Conservation (phyloP, 2,888 invertebrate species). For the Macaria notata region DNA sequence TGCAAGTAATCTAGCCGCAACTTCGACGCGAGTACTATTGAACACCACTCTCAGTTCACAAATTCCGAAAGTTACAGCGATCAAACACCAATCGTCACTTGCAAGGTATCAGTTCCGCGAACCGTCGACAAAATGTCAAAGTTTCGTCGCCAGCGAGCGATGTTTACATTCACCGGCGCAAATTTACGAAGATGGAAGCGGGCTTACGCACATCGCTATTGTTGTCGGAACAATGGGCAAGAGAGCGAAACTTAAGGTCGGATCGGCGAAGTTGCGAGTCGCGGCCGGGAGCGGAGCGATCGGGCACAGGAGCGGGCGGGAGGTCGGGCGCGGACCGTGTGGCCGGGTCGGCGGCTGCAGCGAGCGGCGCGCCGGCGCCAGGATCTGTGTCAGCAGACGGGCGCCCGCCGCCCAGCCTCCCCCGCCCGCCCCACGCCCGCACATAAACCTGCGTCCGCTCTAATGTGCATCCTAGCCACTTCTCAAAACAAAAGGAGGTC, state of each 20-base stretch:
- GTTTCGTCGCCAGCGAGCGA: conserved; percentile 46
- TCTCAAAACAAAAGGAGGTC: conserved; percentile 1
- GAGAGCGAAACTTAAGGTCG: conserved; percentile 35
- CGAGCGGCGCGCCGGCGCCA: conserved; percentile 78
- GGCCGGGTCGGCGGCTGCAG: conserved; percentile 62
- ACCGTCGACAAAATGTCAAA: conserved; percentile 28
- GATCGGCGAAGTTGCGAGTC: conserved; percentile 40
- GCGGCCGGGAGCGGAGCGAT: conserved; percentile 36
- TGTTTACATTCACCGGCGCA: conserved; percentile 60
- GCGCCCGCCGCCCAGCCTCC: conserved; percentile 56
- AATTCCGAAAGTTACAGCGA: conserved; percentile 21
- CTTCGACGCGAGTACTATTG: neutral
- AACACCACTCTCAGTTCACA: conserved; percentile 12
- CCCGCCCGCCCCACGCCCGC: conserved; percentile 50
- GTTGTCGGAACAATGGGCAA: conserved; percentile 60
- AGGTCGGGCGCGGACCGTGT: conserved; percentile 74
- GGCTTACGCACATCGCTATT: conserved; percentile 65
- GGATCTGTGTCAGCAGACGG: conserved; percentile 75
- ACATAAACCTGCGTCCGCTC: conserved; percentile 17
- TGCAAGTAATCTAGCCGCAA: conserved; percentile 8
- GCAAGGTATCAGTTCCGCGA: conserved; percentile 21
- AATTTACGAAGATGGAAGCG: conserved; percentile 52
- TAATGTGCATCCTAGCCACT: conserved; percentile 39
- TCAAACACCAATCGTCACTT: conserved; percentile 34
- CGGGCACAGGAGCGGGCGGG: conserved; percentile 53